Percentiles rank a stretch among this genome's conserved stretches.
These are phyloP conservation scores for Platerodrilus igneus DNA, from an alignment of 2,888 invertebrate genomes.

Conservation along the genomic window DNA sequence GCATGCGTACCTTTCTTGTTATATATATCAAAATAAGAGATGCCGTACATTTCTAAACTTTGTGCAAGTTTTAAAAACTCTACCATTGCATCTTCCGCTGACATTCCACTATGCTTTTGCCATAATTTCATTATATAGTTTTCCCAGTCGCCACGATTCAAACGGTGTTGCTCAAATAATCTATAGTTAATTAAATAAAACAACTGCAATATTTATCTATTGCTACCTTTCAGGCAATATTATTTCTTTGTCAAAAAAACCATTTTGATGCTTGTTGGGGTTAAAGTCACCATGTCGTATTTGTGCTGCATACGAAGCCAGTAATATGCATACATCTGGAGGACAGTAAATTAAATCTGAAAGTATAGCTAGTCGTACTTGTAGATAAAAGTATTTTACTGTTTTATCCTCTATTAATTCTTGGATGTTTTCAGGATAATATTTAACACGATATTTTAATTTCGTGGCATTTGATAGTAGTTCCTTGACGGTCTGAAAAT, in stretches of 20 bases:
- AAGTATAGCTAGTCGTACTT: constrained; percentile 92
- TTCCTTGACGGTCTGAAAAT: constrained; percentile 35
- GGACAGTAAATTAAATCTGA: constrained; percentile 98
- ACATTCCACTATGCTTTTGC: constrained; percentile 87
- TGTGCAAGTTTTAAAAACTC: constrained; percentile 97
- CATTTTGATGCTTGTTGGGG: constrained; percentile 69
- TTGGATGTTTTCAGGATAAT: constrained; percentile 99
- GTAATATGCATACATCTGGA: constrained; percentile 93
- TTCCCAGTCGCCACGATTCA: constrained; percentile 96
- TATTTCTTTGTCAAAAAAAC: constrained; percentile 82
- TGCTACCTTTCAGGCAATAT: constrained; percentile 78
- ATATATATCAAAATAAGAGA: constrained; percentile 96
- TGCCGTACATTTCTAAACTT: constrained; percentile 97
- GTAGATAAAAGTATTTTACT: constrained; percentile 84
- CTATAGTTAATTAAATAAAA: constrained; percentile 44
- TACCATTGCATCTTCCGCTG: constrained; percentile 97
- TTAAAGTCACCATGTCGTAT: constrained; percentile 95
- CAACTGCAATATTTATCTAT: background rate
- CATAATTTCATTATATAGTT: constrained; percentile 96
- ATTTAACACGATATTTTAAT: constrained; percentile 77
- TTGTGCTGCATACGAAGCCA: constrained; percentile 97
- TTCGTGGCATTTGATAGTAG: constrained; percentile 31
- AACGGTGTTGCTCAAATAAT: constrained; percentile 94
- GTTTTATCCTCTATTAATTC: constrained; percentile 99
- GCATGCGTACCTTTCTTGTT: constrained; percentile 98